Conservation (phyloP, 2,797 vertebrate genomes). For the Chloroceryle amazona region DNA sequence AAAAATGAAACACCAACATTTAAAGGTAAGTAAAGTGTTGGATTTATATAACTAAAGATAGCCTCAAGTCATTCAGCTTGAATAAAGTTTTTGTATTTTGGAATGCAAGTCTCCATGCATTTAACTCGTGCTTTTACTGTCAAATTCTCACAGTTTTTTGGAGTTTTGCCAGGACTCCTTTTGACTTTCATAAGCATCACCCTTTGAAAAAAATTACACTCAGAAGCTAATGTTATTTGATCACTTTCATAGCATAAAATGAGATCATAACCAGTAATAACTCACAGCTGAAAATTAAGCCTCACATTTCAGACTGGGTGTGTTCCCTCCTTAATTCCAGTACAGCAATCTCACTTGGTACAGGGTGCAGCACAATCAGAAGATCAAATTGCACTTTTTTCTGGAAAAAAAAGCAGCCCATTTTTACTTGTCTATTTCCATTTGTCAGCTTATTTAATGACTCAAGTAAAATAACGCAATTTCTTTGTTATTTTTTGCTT, state of each 20-base stretch:
- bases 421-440: background rate
- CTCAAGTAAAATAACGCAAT: background rate
- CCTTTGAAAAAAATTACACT: conserved; percentile 17
- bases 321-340: conserved; percentile 60
- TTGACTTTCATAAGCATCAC: conserved; percentile 51
- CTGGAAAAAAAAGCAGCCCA: background rate
- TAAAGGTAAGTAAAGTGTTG: conserved; percentile 87
- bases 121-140: conserved; percentile 25
- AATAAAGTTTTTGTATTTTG: background rate
- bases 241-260: conserved; percentile 60
- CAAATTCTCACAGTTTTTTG: conserved; percentile 37
- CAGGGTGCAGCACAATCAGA: background rate
- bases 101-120: conserved; percentile 29
- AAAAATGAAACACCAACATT: conserved; percentile 94
- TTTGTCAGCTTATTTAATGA: conserved; percentile 9
- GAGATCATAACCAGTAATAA: conserved; percentile 81
- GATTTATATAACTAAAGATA: background rate
- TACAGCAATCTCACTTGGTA: conserved; percentile 22
- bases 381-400: background rate
- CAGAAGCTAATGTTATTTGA: conserved; percentile 34
- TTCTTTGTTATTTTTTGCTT: background rate
- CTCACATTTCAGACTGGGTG: conserved; percentile 63
- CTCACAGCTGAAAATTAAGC: conserved; percentile 67
- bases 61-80: background rate
- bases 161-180: conserved; percentile 17